Evolutionary conservation across 2,797 vertebrate species (phyloP).

Genomic region (Argya squamiceps): DNA sequence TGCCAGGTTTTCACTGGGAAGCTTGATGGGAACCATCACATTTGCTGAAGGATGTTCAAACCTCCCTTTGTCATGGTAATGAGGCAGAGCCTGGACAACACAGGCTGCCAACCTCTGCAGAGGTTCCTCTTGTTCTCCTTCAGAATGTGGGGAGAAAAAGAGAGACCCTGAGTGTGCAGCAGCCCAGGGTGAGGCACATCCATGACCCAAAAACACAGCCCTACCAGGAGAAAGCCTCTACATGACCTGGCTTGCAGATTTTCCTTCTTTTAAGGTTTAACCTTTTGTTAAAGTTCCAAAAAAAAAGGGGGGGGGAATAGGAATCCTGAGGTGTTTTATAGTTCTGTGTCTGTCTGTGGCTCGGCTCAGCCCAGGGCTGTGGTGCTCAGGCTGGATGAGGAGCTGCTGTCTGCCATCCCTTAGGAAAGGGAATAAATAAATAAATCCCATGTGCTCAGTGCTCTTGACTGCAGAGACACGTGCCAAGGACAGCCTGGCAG

Average conservation of each 20-base stretch:
- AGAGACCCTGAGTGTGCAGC: background rate
- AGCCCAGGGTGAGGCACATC: background rate
- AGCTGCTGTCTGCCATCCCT: background rate
- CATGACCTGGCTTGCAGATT: background rate
- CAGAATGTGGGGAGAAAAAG: background rate
- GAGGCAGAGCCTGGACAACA: conserved; percentile 34
- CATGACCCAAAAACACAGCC: background rate
- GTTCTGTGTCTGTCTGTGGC: rapidly evolving
- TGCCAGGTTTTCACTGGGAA: background rate
- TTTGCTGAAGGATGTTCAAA: conserved; percentile 13
- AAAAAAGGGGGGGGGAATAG: background rate
- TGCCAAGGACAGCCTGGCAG: background rate
- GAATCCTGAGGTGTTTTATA: background rate
- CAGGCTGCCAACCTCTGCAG: conserved; percentile 26
- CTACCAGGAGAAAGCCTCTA: background rate
- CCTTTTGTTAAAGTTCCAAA: background rate
- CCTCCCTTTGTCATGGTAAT: conserved; percentile 47
- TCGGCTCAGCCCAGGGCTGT: rapidly evolving
- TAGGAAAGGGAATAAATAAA: background rate
- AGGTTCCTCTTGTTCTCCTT: background rate
- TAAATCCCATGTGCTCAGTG: background rate
- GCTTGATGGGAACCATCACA: background rate
- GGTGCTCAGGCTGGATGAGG: background rate
- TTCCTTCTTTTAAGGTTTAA: background rate
- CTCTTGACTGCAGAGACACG: background rate